Conservation (phyloP, 1,140 invertebrate species). For the Drosophila neocordata region DNA sequence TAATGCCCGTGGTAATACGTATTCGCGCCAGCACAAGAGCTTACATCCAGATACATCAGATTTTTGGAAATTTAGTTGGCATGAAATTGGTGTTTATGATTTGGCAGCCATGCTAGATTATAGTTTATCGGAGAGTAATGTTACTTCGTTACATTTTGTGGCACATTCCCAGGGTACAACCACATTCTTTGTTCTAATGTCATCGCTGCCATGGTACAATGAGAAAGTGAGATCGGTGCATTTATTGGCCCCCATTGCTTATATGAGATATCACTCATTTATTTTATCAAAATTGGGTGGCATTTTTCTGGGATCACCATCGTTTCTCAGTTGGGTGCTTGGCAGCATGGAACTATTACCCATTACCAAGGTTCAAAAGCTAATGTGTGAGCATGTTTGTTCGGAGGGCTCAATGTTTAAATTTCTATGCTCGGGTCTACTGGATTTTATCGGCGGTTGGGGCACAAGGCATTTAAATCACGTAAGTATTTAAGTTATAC, state of each 20-base stretch:
- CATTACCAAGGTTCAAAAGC: slow-evolving; percentile 64
- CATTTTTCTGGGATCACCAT: slow-evolving; percentile 67
- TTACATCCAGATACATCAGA: slow-evolving; percentile 84
- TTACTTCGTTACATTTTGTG: slow-evolving; percentile 85
- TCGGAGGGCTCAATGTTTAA: slow-evolving; percentile 63
- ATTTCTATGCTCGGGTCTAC: slow-evolving; percentile 64
- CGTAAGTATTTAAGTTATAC: slow-evolving; percentile 38
- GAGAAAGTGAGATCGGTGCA: slow-evolving; percentile 84
- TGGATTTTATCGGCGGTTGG: slow-evolving; percentile 78
- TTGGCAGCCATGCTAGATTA: slow-evolving; percentile 88
- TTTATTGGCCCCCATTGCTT: slow-evolving; percentile 86
- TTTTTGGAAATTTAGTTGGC: slow-evolving; percentile 86
- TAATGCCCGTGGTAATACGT: slow-evolving; percentile 87
- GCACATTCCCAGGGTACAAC: slow-evolving; percentile 87
- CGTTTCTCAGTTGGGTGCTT: slow-evolving; percentile 69
- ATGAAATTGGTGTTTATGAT: slow-evolving; percentile 89
- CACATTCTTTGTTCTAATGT: slow-evolving; percentile 84
- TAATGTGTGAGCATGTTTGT: slow-evolving; percentile 70
- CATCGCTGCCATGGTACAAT: slow-evolving; percentile 85
- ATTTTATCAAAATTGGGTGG: slow-evolving; percentile 82
- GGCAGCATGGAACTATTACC: slow-evolving; percentile 71
- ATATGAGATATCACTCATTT: slow-evolving; percentile 84
- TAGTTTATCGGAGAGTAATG: slow-evolving; percentile 85
- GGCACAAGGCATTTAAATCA: slow-evolving; percentile 73
- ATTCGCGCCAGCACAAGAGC: slow-evolving; percentile 85